A percentile compares a stretch with the other conserved stretches of the same genome.
Conservation (phyloP, 2,113 vertebrate genomes). For the Ranitomeya variabilis region DNA sequence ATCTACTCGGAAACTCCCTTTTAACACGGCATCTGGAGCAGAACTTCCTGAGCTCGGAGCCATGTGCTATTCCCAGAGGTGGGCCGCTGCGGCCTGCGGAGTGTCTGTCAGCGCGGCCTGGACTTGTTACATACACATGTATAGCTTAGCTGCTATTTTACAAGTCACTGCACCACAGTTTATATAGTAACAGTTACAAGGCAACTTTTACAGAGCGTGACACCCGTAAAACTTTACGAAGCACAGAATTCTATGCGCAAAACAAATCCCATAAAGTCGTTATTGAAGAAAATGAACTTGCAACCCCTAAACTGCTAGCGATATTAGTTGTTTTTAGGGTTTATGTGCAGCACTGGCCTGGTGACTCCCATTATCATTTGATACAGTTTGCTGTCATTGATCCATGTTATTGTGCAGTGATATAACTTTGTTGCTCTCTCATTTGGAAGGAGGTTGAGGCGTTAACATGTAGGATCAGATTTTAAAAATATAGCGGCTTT, state of each 20-base stretch:
- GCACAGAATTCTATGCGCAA: neutral
- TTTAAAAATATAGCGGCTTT: too few species aligned
- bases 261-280: neutral
- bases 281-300: slow-evolving; percentile 25
- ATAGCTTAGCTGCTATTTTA: slow-evolving; percentile 1
- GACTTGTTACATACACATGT: neutral
- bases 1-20: slow-evolving; percentile 46
- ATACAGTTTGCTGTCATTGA: neutral
- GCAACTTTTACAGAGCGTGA: slow-evolving; percentile 48
- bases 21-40: slow-evolving; percentile 40
- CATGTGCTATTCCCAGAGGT: slow-evolving; percentile 48
- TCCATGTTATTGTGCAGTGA: neutral
- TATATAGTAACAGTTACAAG: slow-evolving; percentile 34
- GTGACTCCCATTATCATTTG: neutral
- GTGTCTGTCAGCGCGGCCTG: slow-evolving; percentile 41
- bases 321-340: slow-evolving; percentile 6
- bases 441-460: neutral
- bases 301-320: slow-evolving; percentile 2
- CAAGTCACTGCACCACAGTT: slow-evolving; percentile 18
- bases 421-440: neutral
- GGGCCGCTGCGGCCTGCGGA: slow-evolving; percentile 33
- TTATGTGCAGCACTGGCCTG: neutral
- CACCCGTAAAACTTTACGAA: slow-evolving; percentile 35
- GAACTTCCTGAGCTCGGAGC: slow-evolving; percentile 42
- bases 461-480: neutral